phyloP scores from a whole-genome alignment of 2,113 vertebrate species.

The Sigmodon hispidus region DNA sequence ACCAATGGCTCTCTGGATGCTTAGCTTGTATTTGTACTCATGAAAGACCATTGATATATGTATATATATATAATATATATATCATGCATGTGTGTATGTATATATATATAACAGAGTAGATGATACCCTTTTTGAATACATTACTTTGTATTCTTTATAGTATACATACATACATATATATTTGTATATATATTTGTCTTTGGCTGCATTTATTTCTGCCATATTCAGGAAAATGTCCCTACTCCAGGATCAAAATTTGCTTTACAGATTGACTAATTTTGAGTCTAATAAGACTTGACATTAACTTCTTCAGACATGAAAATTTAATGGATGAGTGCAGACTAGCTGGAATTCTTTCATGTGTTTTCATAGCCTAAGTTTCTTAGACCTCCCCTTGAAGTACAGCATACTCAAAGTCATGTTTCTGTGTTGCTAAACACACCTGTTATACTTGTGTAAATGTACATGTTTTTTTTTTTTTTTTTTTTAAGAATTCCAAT shows the following conservation, averaged over 20 bases:
- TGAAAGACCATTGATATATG: background rate
- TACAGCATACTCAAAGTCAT: background rate
- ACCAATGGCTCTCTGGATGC: background rate
- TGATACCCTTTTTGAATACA: background rate
- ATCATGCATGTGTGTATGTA: too few species aligned
- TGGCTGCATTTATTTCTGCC: background rate
- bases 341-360: background rate
- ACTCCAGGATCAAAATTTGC: background rate
- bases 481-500: background rate
- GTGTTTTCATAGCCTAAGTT: background rate
- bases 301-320: background rate
- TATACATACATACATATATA: background rate
- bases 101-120: background rate
- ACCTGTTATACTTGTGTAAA: background rate
- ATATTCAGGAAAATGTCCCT: background rate
- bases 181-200: background rate
- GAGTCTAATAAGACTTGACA: background rate
- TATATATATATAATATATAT: background rate
- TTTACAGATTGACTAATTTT: background rate
- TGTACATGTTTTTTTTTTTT: background rate
- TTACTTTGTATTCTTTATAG: background rate
- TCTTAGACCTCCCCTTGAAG: background rate
- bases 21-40: background rate
- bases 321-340: background rate
- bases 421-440: background rate